Conservation (phyloP, 2,797 vertebrate genomes). For the Pogoniulus pusillus region DNA sequence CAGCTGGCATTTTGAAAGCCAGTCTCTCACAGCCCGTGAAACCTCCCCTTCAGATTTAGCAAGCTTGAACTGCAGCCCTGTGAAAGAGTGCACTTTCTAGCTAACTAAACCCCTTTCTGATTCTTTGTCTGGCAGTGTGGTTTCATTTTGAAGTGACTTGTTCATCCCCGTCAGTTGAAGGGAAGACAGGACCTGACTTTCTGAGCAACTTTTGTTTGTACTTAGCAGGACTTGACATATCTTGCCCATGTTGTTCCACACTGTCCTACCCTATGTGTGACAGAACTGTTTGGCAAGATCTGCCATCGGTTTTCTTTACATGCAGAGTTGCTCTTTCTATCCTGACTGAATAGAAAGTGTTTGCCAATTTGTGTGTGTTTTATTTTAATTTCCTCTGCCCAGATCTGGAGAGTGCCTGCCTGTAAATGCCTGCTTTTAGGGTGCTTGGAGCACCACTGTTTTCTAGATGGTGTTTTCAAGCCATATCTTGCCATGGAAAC, state of each 20-base stretch:
- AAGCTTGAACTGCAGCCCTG: neutral
- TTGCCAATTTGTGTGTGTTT: neutral
- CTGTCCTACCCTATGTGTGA: neutral
- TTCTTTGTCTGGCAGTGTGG: neutral
- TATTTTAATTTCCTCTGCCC: slow-evolving; percentile 20
- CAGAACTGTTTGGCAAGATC: neutral
- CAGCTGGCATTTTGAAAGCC: neutral
- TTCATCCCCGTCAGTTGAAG: neutral
- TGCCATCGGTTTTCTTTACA: neutral
- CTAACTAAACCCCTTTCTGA: neutral
- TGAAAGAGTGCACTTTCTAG: neutral
- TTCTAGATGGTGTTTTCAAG: neutral
- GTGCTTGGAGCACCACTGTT: neutral
- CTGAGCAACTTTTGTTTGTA: neutral
- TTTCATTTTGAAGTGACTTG: neutral
- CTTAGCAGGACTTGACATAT: neutral
- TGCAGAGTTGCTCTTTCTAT: neutral
- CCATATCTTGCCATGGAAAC: slow-evolving; percentile 2
- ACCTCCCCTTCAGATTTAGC: neutral
- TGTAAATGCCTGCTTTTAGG: neutral
- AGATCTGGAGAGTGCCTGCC: neutral
- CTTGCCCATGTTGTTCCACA: neutral
- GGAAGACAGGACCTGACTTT: neutral
- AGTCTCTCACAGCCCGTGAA: neutral
- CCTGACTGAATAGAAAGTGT: neutral